phyloP scores from a whole-genome alignment of 2,113 vertebrate species.

The Drymodes brunneopygia region DNA sequence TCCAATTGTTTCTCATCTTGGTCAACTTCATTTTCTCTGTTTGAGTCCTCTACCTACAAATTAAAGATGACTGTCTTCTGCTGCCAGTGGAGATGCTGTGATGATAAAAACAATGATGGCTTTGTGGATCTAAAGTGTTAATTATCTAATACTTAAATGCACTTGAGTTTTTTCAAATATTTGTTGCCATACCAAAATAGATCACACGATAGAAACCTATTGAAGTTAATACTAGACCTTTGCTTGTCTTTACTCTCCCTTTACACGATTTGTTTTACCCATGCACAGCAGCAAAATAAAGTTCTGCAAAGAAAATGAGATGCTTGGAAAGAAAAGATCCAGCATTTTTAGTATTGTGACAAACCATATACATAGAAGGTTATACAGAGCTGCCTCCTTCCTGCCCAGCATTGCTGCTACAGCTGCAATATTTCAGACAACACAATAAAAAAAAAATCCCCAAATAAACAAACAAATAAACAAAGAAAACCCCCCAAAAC shows the following conservation, averaged over 20 bases:
- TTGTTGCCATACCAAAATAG: background rate
- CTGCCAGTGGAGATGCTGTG: background rate
- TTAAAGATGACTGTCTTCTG: background rate
- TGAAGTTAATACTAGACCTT: background rate
- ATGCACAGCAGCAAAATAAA: background rate
- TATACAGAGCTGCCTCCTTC: background rate
- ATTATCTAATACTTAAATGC: background rate
- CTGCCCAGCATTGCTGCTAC: background rate
- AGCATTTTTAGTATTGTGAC: background rate
- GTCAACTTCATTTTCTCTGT: background rate
- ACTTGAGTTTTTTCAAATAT: background rate
- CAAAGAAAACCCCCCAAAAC: rapidly evolving
- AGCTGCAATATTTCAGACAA: background rate
- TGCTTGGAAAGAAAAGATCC: background rate
- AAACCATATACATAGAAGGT: background rate
- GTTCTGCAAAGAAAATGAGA: background rate
- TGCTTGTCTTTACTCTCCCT: background rate
- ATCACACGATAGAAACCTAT: background rate
- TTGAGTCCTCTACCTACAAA: background rate
- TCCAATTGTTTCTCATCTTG: background rate
- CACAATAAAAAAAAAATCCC: background rate
- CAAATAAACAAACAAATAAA: background rate
- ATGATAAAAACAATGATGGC: background rate
- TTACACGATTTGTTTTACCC: background rate
- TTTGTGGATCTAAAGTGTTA: background rate